A percentile compares a stretch with the other conserved stretches of the same genome.
Conservation (phyloP, 1,140 invertebrate species). For the Antheraea mylitta region DNA sequence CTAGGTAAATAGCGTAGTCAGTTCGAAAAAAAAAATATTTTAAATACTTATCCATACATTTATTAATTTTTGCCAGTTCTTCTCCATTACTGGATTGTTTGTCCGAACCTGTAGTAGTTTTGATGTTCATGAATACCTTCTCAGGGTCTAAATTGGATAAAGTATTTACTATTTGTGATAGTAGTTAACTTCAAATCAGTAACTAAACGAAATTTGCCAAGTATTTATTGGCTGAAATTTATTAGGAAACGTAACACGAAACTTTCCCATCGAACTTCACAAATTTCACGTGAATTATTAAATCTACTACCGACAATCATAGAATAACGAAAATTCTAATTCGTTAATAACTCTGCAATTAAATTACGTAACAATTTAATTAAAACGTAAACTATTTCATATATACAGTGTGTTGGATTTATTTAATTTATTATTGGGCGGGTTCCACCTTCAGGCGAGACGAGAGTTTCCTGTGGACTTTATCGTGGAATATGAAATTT, state of each 20-base stretch:
- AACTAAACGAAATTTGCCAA: too few relatives aligned
- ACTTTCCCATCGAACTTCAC: not conserved
- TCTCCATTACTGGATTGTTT: too few relatives aligned
- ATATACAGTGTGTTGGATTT: not conserved
- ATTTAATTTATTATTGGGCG: not conserved
- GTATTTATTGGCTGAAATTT: not conserved
- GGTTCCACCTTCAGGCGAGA: not conserved
- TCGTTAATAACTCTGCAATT: not conserved
- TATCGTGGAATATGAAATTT: not conserved
- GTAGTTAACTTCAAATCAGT: too few relatives aligned
- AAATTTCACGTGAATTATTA: not conserved
- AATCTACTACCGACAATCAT: not conserved
- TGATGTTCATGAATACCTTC: too few relatives aligned
- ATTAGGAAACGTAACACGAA: not conserved
- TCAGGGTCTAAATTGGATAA: too few relatives aligned
- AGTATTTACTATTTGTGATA: too few relatives aligned
- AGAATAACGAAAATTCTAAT: not conserved
- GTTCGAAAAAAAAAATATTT: too few relatives aligned
- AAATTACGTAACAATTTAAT: slow-evolving; percentile 2
- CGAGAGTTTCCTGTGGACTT: not conserved
- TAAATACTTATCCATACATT: too few relatives aligned
- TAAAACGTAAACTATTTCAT: not conserved
- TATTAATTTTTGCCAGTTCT: too few relatives aligned
- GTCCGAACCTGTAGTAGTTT: too few relatives aligned
- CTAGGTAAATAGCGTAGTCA: too few relatives aligned